Evolutionary conservation across 2,113 vertebrate genomes (phyloP).

Genomic region (Corythornis madagascariensis): DNA sequence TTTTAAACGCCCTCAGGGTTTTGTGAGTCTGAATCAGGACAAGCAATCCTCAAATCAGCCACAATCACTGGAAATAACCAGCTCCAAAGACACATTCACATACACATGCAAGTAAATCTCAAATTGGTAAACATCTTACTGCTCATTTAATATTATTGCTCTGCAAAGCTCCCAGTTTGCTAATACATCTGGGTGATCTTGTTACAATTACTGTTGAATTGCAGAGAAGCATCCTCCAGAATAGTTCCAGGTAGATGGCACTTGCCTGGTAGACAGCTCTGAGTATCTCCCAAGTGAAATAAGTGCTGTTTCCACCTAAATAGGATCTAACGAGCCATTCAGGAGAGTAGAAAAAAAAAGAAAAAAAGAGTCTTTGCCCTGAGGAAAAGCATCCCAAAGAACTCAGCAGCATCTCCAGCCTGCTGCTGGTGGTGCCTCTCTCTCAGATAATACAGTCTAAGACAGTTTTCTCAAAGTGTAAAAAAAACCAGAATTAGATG

Average conservation of each 20-base stretch:
- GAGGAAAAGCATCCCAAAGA: constrained; percentile 30
- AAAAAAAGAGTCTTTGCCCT: background rate
- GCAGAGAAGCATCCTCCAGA: background rate
- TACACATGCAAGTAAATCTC: background rate
- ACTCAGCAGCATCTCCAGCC: background rate
- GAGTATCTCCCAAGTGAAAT: constrained; percentile 6
- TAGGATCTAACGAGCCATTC: constrained; percentile 32
- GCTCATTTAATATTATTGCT: constrained; percentile 9
- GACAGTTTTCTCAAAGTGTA: background rate
- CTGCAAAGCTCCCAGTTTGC: background rate
- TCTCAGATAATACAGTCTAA: background rate
- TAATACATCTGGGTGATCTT: constrained; percentile 18
- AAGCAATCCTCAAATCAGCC: background rate
- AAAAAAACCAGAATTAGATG: background rate
- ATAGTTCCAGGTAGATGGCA: background rate
- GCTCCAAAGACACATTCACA: background rate
- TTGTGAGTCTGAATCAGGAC: background rate
- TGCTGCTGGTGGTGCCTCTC: background rate
- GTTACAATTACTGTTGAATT: constrained; percentile 6
- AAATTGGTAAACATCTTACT: constrained; percentile 11
- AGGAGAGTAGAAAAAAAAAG: background rate
- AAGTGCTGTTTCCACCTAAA: constrained; percentile 28
- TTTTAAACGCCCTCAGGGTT: background rate
- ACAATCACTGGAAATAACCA: background rate
- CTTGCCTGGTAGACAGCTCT: background rate